Evolutionary conservation across 2,797 vertebrate species (phyloP).

Genomic region (Tachyglossus aculeatus): DNA sequence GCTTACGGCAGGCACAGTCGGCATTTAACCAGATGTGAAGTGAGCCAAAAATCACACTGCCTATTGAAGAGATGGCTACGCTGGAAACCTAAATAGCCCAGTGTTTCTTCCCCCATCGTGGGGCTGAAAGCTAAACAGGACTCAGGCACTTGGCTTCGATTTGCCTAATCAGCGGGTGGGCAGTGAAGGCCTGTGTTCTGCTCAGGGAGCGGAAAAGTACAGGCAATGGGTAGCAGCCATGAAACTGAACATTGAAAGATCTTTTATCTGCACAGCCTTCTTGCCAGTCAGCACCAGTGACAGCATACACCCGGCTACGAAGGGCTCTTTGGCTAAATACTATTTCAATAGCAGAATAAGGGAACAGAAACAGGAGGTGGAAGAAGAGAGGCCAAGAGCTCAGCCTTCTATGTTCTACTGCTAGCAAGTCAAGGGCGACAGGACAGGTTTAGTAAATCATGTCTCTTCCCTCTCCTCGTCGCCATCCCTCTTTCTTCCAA

Average conservation of each 20-base stretch:
- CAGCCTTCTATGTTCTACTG: no score
- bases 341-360: no score
- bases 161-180: background rate
- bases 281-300: background rate
- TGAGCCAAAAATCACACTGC: slow-evolving; percentile 25
- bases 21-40: slow-evolving; percentile 4
- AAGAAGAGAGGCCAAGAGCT: no score
- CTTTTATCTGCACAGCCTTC: slow-evolving; percentile 28
- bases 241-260: slow-evolving; percentile 11
- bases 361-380: no score
- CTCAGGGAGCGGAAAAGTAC: slow-evolving; percentile 25
- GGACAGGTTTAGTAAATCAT: no score
- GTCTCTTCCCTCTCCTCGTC: no score
- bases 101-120: slow-evolving; percentile 18
- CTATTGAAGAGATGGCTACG: background rate
- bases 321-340: no score
- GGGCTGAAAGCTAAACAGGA: slow-evolving; percentile 8
- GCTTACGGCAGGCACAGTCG: slow-evolving; percentile 6
- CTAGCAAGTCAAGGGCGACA: no score
- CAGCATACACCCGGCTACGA: slow-evolving; percentile 35
- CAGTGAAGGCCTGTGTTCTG: slow-evolving; percentile 7
- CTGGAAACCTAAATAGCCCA: slow-evolving; percentile 9
- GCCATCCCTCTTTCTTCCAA: no score
- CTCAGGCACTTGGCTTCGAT: background rate
- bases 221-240: background rate